Conservation (phyloP, 2,113 vertebrate species). For the Protobothrops flavoviridis region DNA sequence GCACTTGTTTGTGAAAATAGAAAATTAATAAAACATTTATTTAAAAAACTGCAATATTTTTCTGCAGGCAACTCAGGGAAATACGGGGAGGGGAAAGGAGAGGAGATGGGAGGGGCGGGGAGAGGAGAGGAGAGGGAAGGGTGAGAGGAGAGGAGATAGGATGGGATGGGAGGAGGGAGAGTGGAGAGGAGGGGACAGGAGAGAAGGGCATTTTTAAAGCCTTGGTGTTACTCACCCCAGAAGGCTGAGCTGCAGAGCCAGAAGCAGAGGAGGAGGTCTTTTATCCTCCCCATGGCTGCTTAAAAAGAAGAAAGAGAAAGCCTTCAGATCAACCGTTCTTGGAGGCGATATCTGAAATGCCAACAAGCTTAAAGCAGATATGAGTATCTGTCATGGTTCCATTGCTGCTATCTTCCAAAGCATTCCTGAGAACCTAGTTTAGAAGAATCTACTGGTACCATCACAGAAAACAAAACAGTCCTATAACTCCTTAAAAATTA, state of each 20-base stretch:
- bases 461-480: neutral
- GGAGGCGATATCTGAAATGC: no score
- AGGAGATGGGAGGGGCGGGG: no score
- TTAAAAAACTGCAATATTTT: neutral
- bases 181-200: no score
- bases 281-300: neutral
- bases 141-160: no score
- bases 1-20: no score
- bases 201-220: neutral
- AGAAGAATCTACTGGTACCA: neutral
- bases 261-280: neutral
- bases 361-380: neutral
- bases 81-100: no score
- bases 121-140: no score
- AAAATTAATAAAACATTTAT: no score
- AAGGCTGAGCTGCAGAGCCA: neutral
- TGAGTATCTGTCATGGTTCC: neutral
- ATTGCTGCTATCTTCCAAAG: neutral
- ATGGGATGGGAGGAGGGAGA: no score
- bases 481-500: neutral
- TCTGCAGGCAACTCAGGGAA: neutral
- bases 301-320: neutral
- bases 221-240: conserved; percentile 1
- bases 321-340: neutral
- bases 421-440: neutral